Conservation (phyloP, 2,113 vertebrate genomes). For the Burhinus bistriatus region DNA sequence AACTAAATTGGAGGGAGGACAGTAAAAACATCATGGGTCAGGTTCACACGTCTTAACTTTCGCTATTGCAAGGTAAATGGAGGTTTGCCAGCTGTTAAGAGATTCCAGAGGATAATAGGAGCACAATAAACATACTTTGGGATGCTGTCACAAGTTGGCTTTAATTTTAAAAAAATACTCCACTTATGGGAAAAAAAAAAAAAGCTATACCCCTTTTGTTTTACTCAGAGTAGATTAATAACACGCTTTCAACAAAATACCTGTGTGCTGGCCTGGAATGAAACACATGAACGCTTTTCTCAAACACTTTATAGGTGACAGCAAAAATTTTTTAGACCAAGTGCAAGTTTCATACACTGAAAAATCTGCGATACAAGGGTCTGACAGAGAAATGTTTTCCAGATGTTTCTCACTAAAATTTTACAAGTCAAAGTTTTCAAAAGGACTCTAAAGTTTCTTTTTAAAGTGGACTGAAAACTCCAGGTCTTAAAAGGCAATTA, state of each 20-base stretch:
- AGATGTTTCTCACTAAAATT: neutral
- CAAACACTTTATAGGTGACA: neutral
- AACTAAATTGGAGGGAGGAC: rapidly evolving
- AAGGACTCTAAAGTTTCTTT: neutral
- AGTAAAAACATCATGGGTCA: neutral
- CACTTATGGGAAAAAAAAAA: neutral
- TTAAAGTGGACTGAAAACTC: neutral
- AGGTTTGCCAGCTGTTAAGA: neutral
- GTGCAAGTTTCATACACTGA: neutral
- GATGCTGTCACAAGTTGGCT: neutral
- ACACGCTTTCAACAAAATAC: neutral
- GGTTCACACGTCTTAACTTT: rapidly evolving
- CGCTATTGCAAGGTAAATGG: neutral
- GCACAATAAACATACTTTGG: neutral
- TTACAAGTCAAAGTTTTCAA: neutral
- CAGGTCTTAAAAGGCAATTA: neutral
- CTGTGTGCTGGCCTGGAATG: neutral
- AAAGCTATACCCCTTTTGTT: neutral
- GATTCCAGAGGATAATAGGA: neutral
- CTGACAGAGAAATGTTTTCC: neutral
- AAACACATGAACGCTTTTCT: neutral
- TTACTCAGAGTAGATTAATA: neutral
- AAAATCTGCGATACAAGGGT: neutral
- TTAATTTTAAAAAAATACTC: neutral
- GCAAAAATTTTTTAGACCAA: neutral